These are phyloP conservation scores for Cottus gobio DNA, from an alignment of 2,113 vertebrate species.

Conservation along the genomic window DNA sequence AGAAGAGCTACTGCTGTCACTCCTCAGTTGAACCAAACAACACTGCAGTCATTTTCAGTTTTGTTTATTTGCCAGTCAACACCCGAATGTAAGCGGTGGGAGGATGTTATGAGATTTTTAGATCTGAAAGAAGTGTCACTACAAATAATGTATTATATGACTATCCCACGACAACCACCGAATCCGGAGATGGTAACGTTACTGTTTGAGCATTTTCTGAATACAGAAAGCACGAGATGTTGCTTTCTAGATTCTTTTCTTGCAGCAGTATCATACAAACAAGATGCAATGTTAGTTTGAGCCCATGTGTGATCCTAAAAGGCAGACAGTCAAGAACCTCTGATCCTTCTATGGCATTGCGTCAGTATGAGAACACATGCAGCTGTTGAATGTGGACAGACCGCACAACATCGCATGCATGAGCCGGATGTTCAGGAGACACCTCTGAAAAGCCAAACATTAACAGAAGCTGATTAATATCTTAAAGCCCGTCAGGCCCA, in stretches of 20 bases:
- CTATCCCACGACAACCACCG: neutral
- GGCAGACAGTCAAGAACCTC: neutral
- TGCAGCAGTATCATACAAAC: neutral
- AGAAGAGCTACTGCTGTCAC: slow-evolving; percentile 5
- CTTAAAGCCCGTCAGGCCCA: slow-evolving; percentile 19
- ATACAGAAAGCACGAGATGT: neutral
- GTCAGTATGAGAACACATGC: slow-evolving; percentile 26
- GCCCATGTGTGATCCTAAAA: neutral
- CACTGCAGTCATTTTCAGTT: slow-evolving; percentile 33
- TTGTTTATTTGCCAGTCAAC: slow-evolving; percentile 47
- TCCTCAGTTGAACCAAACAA: neutral
- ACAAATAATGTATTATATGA: slow-evolving; percentile 11
- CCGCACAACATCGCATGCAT: slow-evolving; percentile 23
- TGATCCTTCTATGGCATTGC: slow-evolving; percentile 1
- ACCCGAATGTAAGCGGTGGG: slow-evolving; percentile 37
- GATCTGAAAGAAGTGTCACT: slow-evolving; percentile 24
- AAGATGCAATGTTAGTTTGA: slow-evolving; percentile 1
- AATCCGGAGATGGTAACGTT: neutral
- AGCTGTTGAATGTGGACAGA: slow-evolving; percentile 34
- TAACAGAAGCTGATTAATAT: slow-evolving; percentile 34
- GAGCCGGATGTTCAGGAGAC: slow-evolving; percentile 22
- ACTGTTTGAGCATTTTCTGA: neutral
- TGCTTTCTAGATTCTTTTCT: neutral
- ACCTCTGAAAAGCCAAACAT: slow-evolving; percentile 30
- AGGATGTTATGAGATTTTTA: slow-evolving; percentile 34